Evolutionary conservation across 2,113 vertebrate genomes (phyloP).

Genomic region (Chionis minor): DNA sequence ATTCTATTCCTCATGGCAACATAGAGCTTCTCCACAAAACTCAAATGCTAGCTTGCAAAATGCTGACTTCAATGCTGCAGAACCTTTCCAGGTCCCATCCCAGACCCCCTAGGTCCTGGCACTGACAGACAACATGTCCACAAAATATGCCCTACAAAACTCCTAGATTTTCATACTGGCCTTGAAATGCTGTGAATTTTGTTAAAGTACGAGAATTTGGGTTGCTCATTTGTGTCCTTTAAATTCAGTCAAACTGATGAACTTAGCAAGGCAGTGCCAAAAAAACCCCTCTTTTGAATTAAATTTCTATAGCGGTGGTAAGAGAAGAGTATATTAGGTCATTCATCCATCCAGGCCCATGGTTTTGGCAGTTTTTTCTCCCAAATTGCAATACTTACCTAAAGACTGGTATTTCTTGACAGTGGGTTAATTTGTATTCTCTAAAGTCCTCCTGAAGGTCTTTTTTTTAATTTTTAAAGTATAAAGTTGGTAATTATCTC

Average conservation of each 20-base stretch:
- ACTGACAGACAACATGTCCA: background rate
- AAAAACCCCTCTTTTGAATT: background rate
- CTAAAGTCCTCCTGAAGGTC: background rate
- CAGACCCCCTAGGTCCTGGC: background rate
- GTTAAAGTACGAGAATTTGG: background rate
- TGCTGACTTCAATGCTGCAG: background rate
- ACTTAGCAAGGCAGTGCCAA: background rate
- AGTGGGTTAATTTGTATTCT: background rate
- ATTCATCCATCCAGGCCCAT: background rate
- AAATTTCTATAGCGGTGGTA: background rate
- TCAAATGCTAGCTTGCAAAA: background rate
- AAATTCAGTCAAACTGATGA: background rate
- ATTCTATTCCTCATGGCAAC: background rate
- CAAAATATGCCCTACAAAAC: background rate
- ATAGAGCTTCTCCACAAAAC: background rate
- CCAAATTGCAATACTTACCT: background rate
- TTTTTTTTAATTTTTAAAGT: background rate
- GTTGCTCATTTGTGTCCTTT: background rate
- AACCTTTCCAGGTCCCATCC: background rate
- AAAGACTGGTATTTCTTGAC: background rate
- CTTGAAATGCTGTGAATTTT: background rate
- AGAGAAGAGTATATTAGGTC: background rate
- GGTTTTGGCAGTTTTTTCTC: background rate
- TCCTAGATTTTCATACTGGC: too few species aligned
- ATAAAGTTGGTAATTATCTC: background rate